Percentiles rank a stretch among this genome's conserved stretches.
Conservation (phyloP, 2,888 invertebrate species). For the Metallyticus violacea region DNA sequence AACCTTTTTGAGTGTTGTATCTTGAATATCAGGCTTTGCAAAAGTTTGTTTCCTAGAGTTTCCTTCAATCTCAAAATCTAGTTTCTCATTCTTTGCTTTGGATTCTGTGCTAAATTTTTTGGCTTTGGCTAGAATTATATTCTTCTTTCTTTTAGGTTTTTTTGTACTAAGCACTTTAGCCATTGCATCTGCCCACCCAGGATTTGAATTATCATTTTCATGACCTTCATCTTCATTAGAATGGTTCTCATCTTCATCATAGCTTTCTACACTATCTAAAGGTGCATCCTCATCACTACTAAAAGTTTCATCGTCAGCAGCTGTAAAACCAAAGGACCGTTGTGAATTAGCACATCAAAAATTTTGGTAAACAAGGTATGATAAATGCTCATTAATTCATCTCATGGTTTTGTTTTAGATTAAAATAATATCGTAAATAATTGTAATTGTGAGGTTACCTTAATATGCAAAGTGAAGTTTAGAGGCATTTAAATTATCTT, state of each 20-base stretch:
- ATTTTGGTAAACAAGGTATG: too few relatives aligned
- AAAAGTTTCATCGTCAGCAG: not conserved
- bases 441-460: too few relatives aligned
- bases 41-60: conserved; percentile 11
- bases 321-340: not conserved
- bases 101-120: conserved; percentile 64
- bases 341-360: too few relatives aligned
- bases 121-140: conserved; percentile 73
- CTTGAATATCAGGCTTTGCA: not conserved
- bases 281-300: not conserved
- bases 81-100: conserved; percentile 50
- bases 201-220: conserved; percentile 49
- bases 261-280: not conserved
- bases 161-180: conserved; percentile 72
- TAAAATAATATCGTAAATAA: too few relatives aligned
- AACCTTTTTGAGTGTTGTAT: not conserved
- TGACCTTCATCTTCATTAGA: not conserved
- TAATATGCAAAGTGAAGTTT: too few relatives aligned
- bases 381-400: too few relatives aligned
- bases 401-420: too few relatives aligned
- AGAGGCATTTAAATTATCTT: too few relatives aligned
- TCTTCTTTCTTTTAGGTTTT: conserved; percentile 72
- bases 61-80: conserved; percentile 62
- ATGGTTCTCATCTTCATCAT: not conserved
- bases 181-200: conserved; percentile 81